Evolutionary conservation across 2,888 invertebrate species (phyloP), one percentile per base, ranked within the genome.

Genomic region (Cryptus armator): DNA sequence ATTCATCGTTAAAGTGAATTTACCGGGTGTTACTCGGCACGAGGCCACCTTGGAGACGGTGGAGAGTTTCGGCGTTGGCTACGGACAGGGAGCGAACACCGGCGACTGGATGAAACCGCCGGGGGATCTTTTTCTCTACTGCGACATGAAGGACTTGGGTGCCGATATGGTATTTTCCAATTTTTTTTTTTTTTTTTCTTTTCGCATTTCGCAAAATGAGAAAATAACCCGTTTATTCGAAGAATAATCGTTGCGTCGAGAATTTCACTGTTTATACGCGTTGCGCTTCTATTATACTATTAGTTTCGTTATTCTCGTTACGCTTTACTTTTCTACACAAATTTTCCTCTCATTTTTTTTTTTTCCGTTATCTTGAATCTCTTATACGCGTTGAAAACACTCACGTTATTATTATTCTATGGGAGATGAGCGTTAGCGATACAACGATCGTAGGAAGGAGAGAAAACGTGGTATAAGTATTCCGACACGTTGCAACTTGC

Each of bases 111-210:
- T 96, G 96, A 96, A 96, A 95, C 96, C 96, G 94, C 95, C 96
- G 95, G 95, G 95, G 95, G 95, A 95, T 93, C 95, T 95, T 94
- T 96, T 96, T 95, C 95, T 96, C 94, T 95, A 95, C 94, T 94
- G 95, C 94, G 96, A 96, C 95, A 96, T 96, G 96, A 96, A 96
- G 96, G 96, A 96, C 95, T 96, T 96, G 96, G 97, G 96, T 95
- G 96, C 96, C 95, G 97, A 97, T 95, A 97, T 97, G 97, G 97
- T 97, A 95, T 95, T 95, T 94, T 5, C 3, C 24, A 51, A 37
- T 10, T 14, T 14, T 53, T 48, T 62, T 72, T 66, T 37, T 67
- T 48, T 44, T 56, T 75, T 64, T 7, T 16, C 10, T 14, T 24
- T 29, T 53, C 9, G n/a, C 7, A 19, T 43, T 37, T 14, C n/a